Base-by-base conservation (phyloP, 1,140 invertebrate species). In the Cyclina sinensis region DNA sequence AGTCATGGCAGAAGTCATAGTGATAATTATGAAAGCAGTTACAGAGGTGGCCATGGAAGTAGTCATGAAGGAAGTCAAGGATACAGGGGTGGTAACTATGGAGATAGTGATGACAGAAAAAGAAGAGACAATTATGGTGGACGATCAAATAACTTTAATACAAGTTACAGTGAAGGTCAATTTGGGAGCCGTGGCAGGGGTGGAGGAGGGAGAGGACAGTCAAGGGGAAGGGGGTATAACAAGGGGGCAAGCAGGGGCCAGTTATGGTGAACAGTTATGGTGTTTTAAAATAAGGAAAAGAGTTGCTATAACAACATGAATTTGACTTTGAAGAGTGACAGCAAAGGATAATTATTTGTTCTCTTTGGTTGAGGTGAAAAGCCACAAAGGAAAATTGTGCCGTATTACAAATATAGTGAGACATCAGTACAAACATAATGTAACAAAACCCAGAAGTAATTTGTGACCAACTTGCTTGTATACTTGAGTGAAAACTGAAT, bases 221-320 rank as follows among this genome's bases (percentile, higher is more conserved):
- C 65, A 21, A 70, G 35, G 12, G 35, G 32, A 32, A 70, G 65
- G 65, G 65, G 65, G 1, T 70, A 70, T 27, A 70, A 70, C 37
- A 35, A 70, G 32, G 35, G 65, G 5, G 37, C 9, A 37, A 37
- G 2, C 5, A 11, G 24, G 14, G 65, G 35, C 21, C 65, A 70
- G 59, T 30, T 65, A 39, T 70, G 65, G 65, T 70, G 65, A 70
- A 35, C 4, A 39, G 21, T n/a, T n/a, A n/a, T n/a, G n/a, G n/a
- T n/a, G n/a, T n/a, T n/a, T n/a, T n/a, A n/a, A n/a, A n/a, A n/a
- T n/a, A n/a, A n/a, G n/a, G n/a, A n/a, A n/a, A n/a, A n/a, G n/a
- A n/a, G n/a, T n/a, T n/a, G n/a, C n/a, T n/a, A n/a, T n/a, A n/a
- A n/a, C n/a, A n/a, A n/a, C n/a, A n/a, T n/a, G n/a, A n/a, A n/a